Evolutionary conservation across 1,140 invertebrate species (phyloP).

Genomic region (Leptonema lineaticorne): DNA sequence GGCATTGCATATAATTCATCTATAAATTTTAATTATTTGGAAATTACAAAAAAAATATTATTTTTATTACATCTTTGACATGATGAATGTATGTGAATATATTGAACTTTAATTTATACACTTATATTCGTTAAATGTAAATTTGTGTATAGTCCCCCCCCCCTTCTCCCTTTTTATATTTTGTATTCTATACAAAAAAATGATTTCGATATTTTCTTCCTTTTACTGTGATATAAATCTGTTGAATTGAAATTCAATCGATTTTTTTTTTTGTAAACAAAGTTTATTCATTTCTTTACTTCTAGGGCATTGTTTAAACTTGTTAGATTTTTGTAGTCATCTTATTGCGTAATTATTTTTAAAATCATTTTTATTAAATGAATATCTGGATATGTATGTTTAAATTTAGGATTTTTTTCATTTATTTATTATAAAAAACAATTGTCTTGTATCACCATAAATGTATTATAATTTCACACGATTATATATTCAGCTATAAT

Average conservation of each 20-base stretch:
- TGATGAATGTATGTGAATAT: not conserved
- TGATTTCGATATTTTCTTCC: conserved; percentile 37
- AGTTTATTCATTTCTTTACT: conserved; percentile 30
- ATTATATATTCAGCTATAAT: too few relatives aligned
- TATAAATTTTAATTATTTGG: not conserved
- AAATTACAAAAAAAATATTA: not conserved
- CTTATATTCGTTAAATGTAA: conserved; percentile 11
- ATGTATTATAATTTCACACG: not conserved
- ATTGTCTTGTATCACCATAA: not conserved
- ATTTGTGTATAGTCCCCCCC: conserved; percentile 38
- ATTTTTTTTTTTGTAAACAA: conserved; percentile 34
- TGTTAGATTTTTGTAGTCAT: not conserved
- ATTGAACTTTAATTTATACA: not conserved
- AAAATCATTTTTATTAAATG: not conserved
- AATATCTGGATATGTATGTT: conserved; percentile 21
- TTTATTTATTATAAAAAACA: not conserved
- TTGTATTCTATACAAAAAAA: conserved; percentile 30
- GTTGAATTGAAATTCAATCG: conserved; percentile 32
- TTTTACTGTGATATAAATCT: conserved; percentile 42
- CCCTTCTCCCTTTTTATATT: too few relatives aligned
- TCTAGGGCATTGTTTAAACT: conserved; percentile 34
- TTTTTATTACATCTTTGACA: not conserved
- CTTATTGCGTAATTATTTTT: not conserved
- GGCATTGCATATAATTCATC: not conserved
- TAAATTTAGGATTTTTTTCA: not conserved